These are phyloP conservation scores for Oasisia sp. DNA, from an alignment of 2,888 invertebrate genomes.

Conservation along the genomic window DNA sequence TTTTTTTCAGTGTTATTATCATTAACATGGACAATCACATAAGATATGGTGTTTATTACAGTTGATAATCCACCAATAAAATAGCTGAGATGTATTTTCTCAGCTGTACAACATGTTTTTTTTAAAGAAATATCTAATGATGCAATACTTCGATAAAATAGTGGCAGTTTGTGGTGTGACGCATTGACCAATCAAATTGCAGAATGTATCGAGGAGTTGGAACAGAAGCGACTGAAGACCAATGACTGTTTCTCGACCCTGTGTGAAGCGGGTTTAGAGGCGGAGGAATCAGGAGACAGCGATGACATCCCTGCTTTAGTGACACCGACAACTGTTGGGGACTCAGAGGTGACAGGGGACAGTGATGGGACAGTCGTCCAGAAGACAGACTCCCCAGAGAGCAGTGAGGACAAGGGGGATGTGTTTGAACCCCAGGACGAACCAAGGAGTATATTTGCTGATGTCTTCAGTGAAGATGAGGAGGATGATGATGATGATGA, in stretches of 20 bases:
- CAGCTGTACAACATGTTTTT: too few species aligned
- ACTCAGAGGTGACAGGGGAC: neutral
- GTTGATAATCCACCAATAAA: too few species aligned
- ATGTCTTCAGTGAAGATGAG: conserved; percentile 64
- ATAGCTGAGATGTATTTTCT: too few species aligned
- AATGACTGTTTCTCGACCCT: neutral
- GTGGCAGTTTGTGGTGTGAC: neutral
- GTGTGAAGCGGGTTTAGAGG: neutral
- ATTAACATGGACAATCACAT: too few species aligned
- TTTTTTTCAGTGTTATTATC: too few species aligned
- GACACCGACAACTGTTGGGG: too few species aligned
- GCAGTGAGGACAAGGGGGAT: conserved; percentile 35
- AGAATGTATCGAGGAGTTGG: conserved; percentile 4
- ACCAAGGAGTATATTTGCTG: conserved; percentile 53
- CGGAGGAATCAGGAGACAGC: conserved; percentile 14
- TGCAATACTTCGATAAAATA: neutral
- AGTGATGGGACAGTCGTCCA: neutral
- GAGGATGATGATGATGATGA: conserved; percentile 56
- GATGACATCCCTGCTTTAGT: neutral
- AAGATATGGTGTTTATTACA: too few species aligned
- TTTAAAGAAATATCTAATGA: neutral
- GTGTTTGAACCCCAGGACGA: conserved; percentile 53
- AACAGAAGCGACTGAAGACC: conserved; percentile 21
- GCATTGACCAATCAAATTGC: neutral
- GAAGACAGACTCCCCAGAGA: neutral